A percentile compares a stretch with the other conserved stretches of the same genome.
These are phyloP conservation scores for Amblyopsis rosae DNA, from an alignment of 2,113 vertebrate genomes.

Conservation along the genomic window DNA sequence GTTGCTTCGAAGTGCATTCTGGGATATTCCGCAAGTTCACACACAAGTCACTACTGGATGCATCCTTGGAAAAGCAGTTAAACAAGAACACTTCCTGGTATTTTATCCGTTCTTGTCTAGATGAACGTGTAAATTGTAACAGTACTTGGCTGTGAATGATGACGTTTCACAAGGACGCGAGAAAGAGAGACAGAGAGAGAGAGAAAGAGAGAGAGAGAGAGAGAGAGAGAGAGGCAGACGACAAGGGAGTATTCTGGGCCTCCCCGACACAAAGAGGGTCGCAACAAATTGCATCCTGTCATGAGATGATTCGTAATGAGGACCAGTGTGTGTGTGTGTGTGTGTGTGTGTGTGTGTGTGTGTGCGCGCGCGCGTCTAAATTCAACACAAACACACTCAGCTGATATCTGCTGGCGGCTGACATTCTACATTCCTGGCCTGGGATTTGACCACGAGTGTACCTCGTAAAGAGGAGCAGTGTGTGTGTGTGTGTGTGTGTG, in stretches of 20 bases:
- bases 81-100: no score
- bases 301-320: slow-evolving; percentile 67
- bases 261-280: slow-evolving; percentile 53
- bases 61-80: no score
- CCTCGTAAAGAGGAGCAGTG: slow-evolving; percentile 7
- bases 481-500: no score
- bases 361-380: not conserved
- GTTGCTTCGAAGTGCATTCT: no score
- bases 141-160: no score
- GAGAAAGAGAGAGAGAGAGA: not conserved
- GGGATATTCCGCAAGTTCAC: no score
- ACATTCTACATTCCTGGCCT: slow-evolving; percentile 30
- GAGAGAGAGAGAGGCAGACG: not conserved
- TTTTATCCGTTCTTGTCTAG: no score
- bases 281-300: slow-evolving; percentile 63
- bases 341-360: not conserved
- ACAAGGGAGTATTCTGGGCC: slow-evolving; percentile 28
- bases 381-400: no score
- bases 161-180: no score
- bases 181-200: no score
- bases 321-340: slow-evolving; percentile 23
- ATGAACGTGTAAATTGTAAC: no score
- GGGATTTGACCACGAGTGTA: slow-evolving; percentile 31
- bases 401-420: not conserved
- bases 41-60: no score